A percentile compares a stretch with the other conserved stretches of the same genome.
Evolutionary conservation across 2,797 vertebrate species (phyloP).

Genomic region (Mionectes olivaceus): DNA sequence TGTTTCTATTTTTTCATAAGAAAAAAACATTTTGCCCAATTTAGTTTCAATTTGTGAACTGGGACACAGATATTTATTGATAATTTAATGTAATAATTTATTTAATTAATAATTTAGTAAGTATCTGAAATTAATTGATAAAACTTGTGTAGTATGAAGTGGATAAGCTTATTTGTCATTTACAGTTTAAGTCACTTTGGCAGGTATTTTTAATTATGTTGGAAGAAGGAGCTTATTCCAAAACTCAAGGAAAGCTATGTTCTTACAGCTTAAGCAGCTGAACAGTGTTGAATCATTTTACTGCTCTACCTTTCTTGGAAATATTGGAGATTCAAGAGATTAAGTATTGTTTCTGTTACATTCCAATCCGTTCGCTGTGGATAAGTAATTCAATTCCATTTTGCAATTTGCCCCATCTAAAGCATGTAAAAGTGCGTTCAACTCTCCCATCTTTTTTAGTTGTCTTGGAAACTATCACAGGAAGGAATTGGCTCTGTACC

Average conservation of each 20-base stretch:
- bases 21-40: not conserved
- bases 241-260: not conserved
- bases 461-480: constrained; percentile 55
- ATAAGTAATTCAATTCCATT: constrained; percentile 19
- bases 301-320: not conserved
- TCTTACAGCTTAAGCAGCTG: not conserved
- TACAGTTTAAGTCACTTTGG: not conserved
- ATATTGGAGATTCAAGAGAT: not conserved
- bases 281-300: not conserved
- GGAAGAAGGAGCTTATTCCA: not conserved
- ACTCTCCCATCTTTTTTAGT: constrained; percentile 22
- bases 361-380: not conserved
- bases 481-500: not conserved
- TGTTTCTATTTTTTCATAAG: not conserved
- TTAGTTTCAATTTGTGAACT: not conserved
- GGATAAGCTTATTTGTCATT: not conserved
- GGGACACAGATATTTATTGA: no score
- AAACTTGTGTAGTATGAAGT: not conserved
- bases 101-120: not conserved
- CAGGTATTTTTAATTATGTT: not conserved
- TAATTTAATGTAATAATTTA: no score
- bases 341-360: not conserved
- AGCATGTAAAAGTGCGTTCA: not conserved
- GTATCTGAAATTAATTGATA: not conserved
- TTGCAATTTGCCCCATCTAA: not conserved